Evolutionary conservation across 2,888 invertebrate species (phyloP).

Genomic region (Rhagophthalmus giganteus): DNA sequence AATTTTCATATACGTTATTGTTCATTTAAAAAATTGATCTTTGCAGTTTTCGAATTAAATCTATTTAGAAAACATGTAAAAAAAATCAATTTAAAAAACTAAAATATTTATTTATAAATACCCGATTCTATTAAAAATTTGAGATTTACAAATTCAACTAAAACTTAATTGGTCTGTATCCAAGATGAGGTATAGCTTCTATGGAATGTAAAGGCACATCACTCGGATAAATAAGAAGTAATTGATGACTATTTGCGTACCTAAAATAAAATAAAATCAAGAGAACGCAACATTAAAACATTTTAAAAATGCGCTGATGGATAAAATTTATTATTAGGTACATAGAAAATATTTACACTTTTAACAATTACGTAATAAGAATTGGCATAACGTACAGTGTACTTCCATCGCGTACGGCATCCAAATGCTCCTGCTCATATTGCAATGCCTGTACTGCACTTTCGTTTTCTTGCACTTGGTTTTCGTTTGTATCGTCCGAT

Average conservation of each 20-base stretch:
- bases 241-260: slow-evolving; percentile 49
- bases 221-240: slow-evolving; percentile 50
- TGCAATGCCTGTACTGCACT: slow-evolving; percentile 49
- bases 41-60: too few species aligned
- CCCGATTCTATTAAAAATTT: background rate
- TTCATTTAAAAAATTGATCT: too few species aligned
- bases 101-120: background rate
- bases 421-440: slow-evolving; percentile 54
- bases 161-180: slow-evolving; percentile 41
- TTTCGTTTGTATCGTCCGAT: slow-evolving; percentile 46
- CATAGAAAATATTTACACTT: slow-evolving; percentile 25
- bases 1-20: too few species aligned
- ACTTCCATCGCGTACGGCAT: slow-evolving; percentile 53
- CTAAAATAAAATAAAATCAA: slow-evolving; percentile 36
- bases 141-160: slow-evolving; percentile 7
- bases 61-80: too few species aligned
- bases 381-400: slow-evolving; percentile 55
- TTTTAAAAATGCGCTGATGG: slow-evolving; percentile 7
- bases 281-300: slow-evolving; percentile 12
- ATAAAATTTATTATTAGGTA: slow-evolving; percentile 16
- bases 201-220: slow-evolving; percentile 42
- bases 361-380: slow-evolving; percentile 40
- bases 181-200: slow-evolving; percentile 42
- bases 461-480: slow-evolving; percentile 47
- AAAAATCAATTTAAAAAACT: background rate